Percentiles rank a stretch among this genome's conserved stretches.
Conservation (phyloP, 2,888 invertebrate genomes). For the Drosophila mimetica region DNA sequence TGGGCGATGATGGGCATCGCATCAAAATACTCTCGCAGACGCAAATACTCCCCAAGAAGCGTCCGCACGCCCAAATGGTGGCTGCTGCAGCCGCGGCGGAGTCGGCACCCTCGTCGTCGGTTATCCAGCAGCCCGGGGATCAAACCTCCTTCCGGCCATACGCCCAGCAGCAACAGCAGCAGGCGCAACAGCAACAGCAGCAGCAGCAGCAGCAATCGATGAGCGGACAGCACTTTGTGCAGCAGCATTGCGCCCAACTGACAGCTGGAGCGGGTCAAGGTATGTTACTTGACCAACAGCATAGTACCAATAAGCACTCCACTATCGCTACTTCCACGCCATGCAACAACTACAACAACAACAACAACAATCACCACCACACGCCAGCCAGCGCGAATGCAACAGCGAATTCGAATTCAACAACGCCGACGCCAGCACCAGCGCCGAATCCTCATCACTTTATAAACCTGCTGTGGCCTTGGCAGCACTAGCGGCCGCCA, state of each 20-base stretch:
- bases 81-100: slow-evolving; percentile 82
- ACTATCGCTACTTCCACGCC: slow-evolving; percentile 77
- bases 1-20: slow-evolving; percentile 83
- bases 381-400: slow-evolving; percentile 58
- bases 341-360: slow-evolving; percentile 77
- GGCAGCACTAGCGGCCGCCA: slow-evolving; percentile 73
- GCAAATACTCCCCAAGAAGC: slow-evolving; percentile 84
- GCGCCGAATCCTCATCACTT: slow-evolving; percentile 83
- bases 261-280: slow-evolving; percentile 74
- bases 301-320: slow-evolving; percentile 82
- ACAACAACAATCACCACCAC: slow-evolving; percentile 74
- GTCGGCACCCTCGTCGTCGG: slow-evolving; percentile 83
- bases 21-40: slow-evolving; percentile 84
- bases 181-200: slow-evolving; percentile 70
- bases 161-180: slow-evolving; percentile 80
- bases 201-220: slow-evolving; percentile 63
- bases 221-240: slow-evolving; percentile 72
- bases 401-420: slow-evolving; percentile 49
- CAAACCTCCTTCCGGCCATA: slow-evolving; percentile 81
- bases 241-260: slow-evolving; percentile 81
- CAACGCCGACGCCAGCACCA: slow-evolving; percentile 65
- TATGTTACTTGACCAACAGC: slow-evolving; percentile 84
- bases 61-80: slow-evolving; percentile 84
- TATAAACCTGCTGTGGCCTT: slow-evolving; percentile 83
- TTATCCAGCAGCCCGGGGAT: slow-evolving; percentile 79